Percentiles rank a stretch among this genome's conserved stretches.
phyloP scores from a whole-genome alignment of 1,140 invertebrate genomes.

The Drosophila albomicans region DNA sequence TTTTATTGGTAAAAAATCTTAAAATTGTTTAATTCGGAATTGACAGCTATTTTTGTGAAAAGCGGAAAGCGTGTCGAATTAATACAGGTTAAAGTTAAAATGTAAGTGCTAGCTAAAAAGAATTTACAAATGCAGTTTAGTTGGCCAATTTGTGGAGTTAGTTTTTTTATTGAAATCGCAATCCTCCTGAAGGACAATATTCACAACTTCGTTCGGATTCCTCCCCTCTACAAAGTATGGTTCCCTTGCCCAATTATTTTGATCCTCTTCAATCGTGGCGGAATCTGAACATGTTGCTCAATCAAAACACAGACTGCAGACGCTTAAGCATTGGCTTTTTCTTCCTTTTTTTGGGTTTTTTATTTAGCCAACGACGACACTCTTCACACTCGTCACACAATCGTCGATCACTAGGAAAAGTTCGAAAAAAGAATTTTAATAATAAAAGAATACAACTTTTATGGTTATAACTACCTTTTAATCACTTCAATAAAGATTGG shows the following conservation, averaged over 20 bases:
- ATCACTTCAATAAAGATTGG: neutral
- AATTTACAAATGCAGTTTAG: conserved; percentile 15
- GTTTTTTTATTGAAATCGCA: conserved; percentile 36
- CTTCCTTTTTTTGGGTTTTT: too few relatives aligned
- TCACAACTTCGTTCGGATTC: neutral
- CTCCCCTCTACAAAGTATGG: neutral
- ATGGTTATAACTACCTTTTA: neutral
- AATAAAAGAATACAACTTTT: too few relatives aligned
- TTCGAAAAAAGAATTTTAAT: neutral
- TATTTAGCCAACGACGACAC: conserved; percentile 25
- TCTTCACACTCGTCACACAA: conserved; percentile 34
- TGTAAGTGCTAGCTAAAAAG: neutral
- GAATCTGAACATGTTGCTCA: neutral
- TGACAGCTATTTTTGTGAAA: too few relatives aligned
- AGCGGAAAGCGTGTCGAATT: too few relatives aligned
- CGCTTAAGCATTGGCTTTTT: conserved; percentile 11
- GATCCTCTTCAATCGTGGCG: neutral
- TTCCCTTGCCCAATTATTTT: too few relatives aligned
- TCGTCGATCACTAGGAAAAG: conserved; percentile 14
- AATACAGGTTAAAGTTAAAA: too few relatives aligned
- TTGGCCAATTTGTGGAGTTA: conserved; percentile 7
- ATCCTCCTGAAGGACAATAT: conserved; percentile 15
- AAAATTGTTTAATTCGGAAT: too few relatives aligned
- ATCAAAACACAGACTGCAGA: conserved; percentile 22
- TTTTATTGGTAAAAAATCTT: too few relatives aligned